phyloP scores from a whole-genome alignment of 2,888 invertebrate genomes.

The Cecidostiba fungosa region DNA sequence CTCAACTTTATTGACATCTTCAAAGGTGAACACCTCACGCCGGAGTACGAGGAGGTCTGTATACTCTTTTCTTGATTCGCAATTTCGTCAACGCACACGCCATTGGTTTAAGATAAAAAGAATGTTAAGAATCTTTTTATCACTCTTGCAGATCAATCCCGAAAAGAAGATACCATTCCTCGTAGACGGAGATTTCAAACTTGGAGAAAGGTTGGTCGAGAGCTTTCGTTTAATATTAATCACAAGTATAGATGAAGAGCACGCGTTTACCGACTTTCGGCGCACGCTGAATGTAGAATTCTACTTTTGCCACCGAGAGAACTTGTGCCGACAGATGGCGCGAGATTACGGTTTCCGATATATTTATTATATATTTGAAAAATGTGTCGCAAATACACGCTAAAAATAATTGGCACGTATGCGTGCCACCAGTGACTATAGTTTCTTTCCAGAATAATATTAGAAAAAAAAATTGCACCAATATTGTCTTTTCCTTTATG shows the following conservation, averaged over 20 bases:
- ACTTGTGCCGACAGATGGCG: not conserved
- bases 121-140: slow-evolving; percentile 30
- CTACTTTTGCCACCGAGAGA: not conserved
- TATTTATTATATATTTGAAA: no score
- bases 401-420: not conserved
- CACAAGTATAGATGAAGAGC: slow-evolving; percentile 32
- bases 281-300: not conserved
- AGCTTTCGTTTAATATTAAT: slow-evolving; percentile 33
- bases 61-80: not conserved
- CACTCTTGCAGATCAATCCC: slow-evolving; percentile 77
- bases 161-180: slow-evolving; percentile 73
- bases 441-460: not conserved
- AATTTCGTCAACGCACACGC: no score
- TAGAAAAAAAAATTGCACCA: no score
- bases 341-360: not conserved
- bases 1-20: slow-evolving; percentile 74
- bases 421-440: not conserved
- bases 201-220: slow-evolving; percentile 74
- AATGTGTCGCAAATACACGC: not conserved
- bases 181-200: slow-evolving; percentile 74
- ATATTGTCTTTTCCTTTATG: no score
- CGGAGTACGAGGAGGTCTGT: slow-evolving; percentile 78
- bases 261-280: slow-evolving; percentile 38
- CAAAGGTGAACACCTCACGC: slow-evolving; percentile 76
- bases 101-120: no score